Percentiles rank a stretch among this genome's conserved stretches.
Evolutionary conservation across 2,888 invertebrate genomes (phyloP).

Genomic region (Galeopsomyia nigrocyanea): DNA sequence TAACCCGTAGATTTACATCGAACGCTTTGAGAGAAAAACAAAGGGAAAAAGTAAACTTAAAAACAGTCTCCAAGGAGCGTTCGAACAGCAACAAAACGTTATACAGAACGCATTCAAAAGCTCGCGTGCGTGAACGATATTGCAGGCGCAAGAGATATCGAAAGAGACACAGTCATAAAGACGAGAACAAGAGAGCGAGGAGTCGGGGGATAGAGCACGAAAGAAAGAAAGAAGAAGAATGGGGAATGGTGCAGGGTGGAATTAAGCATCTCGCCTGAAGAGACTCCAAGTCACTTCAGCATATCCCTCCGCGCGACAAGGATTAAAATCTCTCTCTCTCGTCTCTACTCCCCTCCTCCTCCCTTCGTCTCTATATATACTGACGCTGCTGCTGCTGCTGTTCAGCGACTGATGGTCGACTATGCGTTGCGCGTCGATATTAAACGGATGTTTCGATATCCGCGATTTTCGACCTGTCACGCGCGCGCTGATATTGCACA

Average conservation of each 20-base stretch:
- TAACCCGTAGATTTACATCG: too few species aligned
- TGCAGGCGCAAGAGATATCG: slow-evolving; percentile 28
- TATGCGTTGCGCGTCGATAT: slow-evolving; percentile 52
- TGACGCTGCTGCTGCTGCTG: background rate
- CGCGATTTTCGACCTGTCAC: slow-evolving; percentile 31
- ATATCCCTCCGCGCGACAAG: slow-evolving; percentile 52
- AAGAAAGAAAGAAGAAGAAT: slow-evolving; percentile 24
- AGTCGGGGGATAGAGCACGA: too few species aligned
- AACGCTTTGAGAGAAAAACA: too few species aligned
- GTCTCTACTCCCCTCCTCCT: background rate
- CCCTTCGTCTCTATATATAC: background rate
- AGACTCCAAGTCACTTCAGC: slow-evolving; percentile 68
- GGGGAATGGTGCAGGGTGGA: slow-evolving; percentile 56
- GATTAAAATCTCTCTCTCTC: slow-evolving; percentile 46
- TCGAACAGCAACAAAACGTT: too few species aligned
- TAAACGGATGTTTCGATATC: slow-evolving; percentile 64
- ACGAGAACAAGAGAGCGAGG: slow-evolving; percentile 28
- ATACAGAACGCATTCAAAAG: too few species aligned
- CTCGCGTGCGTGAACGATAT: slow-evolving; percentile 14
- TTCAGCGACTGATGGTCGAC: background rate
- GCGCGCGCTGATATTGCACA: background rate
- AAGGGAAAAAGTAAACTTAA: too few species aligned
- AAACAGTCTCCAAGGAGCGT: too few species aligned
- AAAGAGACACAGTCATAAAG: slow-evolving; percentile 35
- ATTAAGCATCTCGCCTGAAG: slow-evolving; percentile 69